Conservation (phyloP, 2,888 invertebrate genomes). For the Cloeon dipterum region DNA sequence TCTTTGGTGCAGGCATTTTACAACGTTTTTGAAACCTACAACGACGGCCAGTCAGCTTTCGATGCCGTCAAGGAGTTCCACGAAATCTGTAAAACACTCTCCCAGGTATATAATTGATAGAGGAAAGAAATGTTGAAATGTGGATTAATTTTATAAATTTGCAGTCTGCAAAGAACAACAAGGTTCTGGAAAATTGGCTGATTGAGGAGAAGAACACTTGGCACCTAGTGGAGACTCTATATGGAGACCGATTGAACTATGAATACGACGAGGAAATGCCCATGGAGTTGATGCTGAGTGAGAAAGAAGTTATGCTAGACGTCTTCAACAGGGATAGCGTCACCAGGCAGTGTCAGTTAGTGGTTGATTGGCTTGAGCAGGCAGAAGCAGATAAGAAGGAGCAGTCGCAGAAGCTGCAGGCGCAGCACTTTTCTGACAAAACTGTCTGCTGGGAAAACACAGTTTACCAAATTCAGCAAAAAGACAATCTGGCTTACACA, state of each 20-base stretch:
- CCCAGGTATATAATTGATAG: too few species aligned
- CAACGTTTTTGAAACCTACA: too few species aligned
- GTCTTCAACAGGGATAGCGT: constrained; percentile 30
- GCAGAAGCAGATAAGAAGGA: constrained; percentile 36
- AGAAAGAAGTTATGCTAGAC: constrained; percentile 29
- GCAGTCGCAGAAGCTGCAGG: constrained; percentile 19
- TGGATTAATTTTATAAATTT: too few species aligned
- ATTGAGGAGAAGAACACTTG: constrained; percentile 74
- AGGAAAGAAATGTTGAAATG: too few species aligned
- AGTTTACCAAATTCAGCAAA: constrained; percentile 36
- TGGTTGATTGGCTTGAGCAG: constrained; percentile 83
- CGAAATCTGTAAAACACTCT: too few species aligned
- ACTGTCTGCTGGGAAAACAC: constrained; percentile 84
- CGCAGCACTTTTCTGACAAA: constrained; percentile 55
- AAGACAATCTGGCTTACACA: constrained; percentile 24
- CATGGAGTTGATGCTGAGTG: constrained; percentile 23
- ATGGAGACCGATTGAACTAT: constrained; percentile 46
- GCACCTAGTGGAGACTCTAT: constrained; percentile 61
- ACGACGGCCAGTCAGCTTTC: too few species aligned
- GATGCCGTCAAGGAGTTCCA: too few species aligned
- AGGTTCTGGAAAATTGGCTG: constrained; percentile 17
- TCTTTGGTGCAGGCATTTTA: too few species aligned
- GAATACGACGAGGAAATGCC: constrained; percentile 8
- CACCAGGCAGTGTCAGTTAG: constrained; percentile 40
- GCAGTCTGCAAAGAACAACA: too few species aligned